phyloP scores from a whole-genome alignment of 1,140 invertebrate genomes.

The Drosophila sp. region DNA sequence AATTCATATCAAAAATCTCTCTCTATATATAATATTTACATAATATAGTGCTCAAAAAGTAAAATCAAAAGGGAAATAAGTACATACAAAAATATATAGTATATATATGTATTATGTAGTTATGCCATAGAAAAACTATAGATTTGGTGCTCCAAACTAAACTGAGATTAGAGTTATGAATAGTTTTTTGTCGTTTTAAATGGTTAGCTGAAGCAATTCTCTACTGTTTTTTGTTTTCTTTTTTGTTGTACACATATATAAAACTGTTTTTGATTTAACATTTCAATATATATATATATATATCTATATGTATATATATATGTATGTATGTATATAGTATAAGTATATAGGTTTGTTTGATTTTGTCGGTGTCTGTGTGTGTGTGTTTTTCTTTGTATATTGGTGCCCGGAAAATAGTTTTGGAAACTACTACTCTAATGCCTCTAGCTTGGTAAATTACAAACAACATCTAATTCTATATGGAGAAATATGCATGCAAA shows the following conservation, averaged over 20 bases:
- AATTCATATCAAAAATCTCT: slow-evolving; percentile 59
- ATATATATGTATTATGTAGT: slow-evolving; percentile 25
- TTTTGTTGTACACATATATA: slow-evolving; percentile 57
- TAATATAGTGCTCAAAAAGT: slow-evolving; percentile 59
- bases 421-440: slow-evolving; percentile 53
- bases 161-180: slow-evolving; percentile 36
- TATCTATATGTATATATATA: slow-evolving; percentile 66
- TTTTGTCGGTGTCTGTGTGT: slow-evolving; percentile 32
- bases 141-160: slow-evolving; percentile 45
- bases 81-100: slow-evolving; percentile 65
- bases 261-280: slow-evolving; percentile 59
- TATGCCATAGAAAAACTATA: slow-evolving; percentile 37
- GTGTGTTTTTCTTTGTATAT: slow-evolving; percentile 58
- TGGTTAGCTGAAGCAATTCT: slow-evolving; percentile 54
- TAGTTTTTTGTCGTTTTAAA: slow-evolving; percentile 27
- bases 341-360: slow-evolving; percentile 37
- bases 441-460: slow-evolving; percentile 38
- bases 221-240: slow-evolving; percentile 33
- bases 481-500: slow-evolving; percentile 12
- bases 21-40: slow-evolving; percentile 54
- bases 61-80: slow-evolving; percentile 32
- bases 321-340: slow-evolving; percentile 29
- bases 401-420: slow-evolving; percentile 74
- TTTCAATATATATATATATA: slow-evolving; percentile 45
- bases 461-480: slow-evolving; percentile 63